A percentile compares a stretch with the other conserved stretches of the same genome.
Evolutionary conservation across 1,140 invertebrate genomes (phyloP).

Genomic region (Bombus waltoni): DNA sequence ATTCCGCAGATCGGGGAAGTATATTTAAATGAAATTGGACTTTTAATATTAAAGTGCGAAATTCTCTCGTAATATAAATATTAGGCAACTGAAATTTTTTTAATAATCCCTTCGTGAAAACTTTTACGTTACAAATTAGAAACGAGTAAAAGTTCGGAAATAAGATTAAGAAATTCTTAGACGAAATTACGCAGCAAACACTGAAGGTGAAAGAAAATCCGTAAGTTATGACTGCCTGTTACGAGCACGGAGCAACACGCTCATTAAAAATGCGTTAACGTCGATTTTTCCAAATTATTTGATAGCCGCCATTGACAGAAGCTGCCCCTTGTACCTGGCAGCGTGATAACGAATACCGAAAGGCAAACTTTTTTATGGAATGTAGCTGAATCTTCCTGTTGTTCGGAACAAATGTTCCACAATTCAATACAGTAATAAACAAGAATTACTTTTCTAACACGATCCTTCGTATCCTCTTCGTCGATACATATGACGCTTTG

Average conservation of each 20-base stretch:
- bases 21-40: neutral
- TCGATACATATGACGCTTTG: too few relatives aligned
- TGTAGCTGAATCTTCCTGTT: neutral
- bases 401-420: too few relatives aligned
- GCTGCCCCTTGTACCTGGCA: neutral
- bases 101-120: neutral
- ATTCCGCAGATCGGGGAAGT: neutral
- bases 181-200: conserved; percentile 13
- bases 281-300: conserved; percentile 39
- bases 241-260: conserved; percentile 23
- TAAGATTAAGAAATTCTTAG: neutral
- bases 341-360: neutral
- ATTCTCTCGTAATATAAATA: neutral
- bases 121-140: neutral
- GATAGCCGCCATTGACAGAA: conserved; percentile 20
- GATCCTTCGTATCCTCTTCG: too few relatives aligned
- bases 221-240: conserved; percentile 15
- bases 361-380: neutral
- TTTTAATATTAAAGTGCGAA: neutral
- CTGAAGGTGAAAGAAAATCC: conserved; percentile 32
- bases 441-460: too few relatives aligned
- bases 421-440: too few relatives aligned
- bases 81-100: neutral
- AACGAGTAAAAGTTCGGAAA: neutral
- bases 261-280: conserved; percentile 29